Evolutionary conservation across 64 coral and sea anemone genomes (phyloP).

Genomic region (Dendronephthya gigantea): DNA sequence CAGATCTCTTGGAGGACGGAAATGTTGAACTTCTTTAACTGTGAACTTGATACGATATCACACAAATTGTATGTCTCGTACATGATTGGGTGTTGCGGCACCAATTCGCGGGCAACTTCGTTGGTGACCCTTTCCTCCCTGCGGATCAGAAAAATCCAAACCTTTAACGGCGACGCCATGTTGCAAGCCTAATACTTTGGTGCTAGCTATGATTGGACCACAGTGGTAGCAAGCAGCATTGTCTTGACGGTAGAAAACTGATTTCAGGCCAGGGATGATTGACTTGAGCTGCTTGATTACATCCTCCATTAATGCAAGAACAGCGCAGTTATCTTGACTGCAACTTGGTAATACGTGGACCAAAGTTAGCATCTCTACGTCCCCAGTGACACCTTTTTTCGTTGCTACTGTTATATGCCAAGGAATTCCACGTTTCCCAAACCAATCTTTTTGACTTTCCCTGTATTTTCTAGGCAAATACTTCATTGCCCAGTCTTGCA

Average conservation of each 20-base stretch:
- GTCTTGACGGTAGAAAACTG: constrained; percentile 17
- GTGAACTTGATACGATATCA: constrained; percentile 10
- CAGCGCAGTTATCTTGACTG: constrained; percentile 7
- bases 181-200: not conserved
- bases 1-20: constrained; percentile 19
- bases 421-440: constrained; percentile 8
- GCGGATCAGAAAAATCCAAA: constrained; percentile 15
- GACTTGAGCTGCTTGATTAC: constrained; percentile 13
- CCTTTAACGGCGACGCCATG: constrained; percentile 10
- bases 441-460: constrained; percentile 14
- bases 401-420: constrained; percentile 9
- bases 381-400: constrained; percentile 5
- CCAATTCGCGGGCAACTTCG: constrained; percentile 2
- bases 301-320: not conserved
- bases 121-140: constrained; percentile 7
- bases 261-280: constrained; percentile 7
- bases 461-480: constrained; percentile 18
- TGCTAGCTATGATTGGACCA: constrained; percentile 11
- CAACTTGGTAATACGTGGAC: constrained; percentile 16
- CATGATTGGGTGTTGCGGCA: constrained; percentile 7
- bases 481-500: constrained; percentile 17
- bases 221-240: not conserved
- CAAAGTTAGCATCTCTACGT: constrained; percentile 5
- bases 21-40: constrained; percentile 1
- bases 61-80: constrained; percentile 17